Evolutionary conservation across 2,797 vertebrate genomes (phyloP).

Genomic region (Platalea minor): DNA sequence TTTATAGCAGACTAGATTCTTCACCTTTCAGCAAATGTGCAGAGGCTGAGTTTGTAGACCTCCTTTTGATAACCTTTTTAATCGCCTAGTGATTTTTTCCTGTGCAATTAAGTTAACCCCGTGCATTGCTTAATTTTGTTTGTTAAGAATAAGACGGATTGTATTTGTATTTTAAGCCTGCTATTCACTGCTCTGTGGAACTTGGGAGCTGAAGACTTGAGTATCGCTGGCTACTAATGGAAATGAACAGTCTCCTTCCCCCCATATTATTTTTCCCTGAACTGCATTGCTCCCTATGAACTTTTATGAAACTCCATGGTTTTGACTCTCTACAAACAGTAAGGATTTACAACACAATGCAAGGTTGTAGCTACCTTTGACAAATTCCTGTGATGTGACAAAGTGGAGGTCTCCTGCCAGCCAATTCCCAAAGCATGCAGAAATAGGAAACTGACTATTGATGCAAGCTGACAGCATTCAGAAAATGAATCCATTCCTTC

Average conservation of each 20-base stretch:
- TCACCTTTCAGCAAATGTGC: neutral
- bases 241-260: neutral
- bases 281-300: neutral
- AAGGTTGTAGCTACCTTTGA: neutral
- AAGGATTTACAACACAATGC: neutral
- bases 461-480: neutral
- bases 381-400: neutral
- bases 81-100: rapidly evolving
- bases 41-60: neutral
- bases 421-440: neutral
- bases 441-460: neutral
- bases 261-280: neutral
- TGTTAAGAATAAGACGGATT: neutral
- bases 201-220: neutral
- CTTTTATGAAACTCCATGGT: neutral
- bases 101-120: neutral
- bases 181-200: neutral
- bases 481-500: neutral
- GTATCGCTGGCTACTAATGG: neutral
- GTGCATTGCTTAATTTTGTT: neutral
- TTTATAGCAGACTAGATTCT: neutral
- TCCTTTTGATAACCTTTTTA: neutral
- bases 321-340: neutral
- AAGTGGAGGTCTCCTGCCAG: neutral
- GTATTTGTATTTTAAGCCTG: neutral